Conservation (phyloP, 2,797 vertebrate genomes). For the Pterois miles region DNA sequence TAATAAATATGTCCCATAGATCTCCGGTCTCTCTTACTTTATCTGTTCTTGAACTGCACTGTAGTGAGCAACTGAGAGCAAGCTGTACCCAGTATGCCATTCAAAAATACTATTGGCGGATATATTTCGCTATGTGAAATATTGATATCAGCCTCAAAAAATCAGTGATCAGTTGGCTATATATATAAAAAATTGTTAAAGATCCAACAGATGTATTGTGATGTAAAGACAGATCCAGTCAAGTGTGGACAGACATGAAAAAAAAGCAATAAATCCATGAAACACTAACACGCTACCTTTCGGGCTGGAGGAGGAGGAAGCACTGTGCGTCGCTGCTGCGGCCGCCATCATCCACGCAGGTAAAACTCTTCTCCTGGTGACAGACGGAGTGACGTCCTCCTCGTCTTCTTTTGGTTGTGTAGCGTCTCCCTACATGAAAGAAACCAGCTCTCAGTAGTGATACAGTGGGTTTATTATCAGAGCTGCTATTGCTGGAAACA, state of each 20-base stretch:
- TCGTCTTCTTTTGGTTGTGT: fast-evolving
- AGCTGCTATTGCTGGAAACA: not conserved
- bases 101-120: not conserved
- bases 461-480: not conserved
- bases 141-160: not conserved
- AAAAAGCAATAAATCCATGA: not conserved
- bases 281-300: slow-evolving; percentile 45
- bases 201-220: not conserved
- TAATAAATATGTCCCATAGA: not conserved
- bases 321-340: not conserved
- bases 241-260: not conserved
- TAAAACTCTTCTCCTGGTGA: slow-evolving; percentile 64
- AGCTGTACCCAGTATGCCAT: no score
- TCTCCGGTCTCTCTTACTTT: not conserved
- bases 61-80: not conserved
- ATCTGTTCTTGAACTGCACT: not conserved
- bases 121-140: not conserved
- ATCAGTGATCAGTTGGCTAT: not conserved
- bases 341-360: slow-evolving; percentile 79
- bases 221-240: not conserved
- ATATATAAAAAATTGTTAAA: no score
- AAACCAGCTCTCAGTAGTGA: not conserved
- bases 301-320: not conserved
- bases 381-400: not conserved
- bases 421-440: slow-evolving; percentile 3